These are phyloP conservation scores for Musca vetustissima DNA, from an alignment of 1,140 invertebrate genomes.

Conservation along the genomic window DNA sequence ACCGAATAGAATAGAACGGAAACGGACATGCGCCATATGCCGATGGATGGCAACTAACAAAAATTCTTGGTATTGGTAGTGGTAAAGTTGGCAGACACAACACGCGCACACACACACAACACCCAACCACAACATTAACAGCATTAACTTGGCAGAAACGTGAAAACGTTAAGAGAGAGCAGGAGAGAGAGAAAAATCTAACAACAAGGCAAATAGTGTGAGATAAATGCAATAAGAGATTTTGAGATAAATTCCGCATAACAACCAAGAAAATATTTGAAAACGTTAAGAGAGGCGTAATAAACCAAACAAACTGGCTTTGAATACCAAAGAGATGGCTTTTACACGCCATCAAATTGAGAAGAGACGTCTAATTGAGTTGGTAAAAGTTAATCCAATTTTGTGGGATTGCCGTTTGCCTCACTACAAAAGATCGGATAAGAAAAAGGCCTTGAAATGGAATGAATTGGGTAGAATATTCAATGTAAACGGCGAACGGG, in stretches of 20 bases:
- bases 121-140: slow-evolving; percentile 2
- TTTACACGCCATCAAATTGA: slow-evolving; percentile 53
- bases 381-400: slow-evolving; percentile 49
- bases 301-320: not conserved
- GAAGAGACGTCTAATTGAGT: slow-evolving; percentile 52
- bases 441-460: slow-evolving; percentile 52
- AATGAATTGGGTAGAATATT: slow-evolving; percentile 50
- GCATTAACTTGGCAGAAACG: not conserved
- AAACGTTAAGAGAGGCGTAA: not conserved
- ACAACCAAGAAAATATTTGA: not conserved
- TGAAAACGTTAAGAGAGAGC: slow-evolving; percentile 22
- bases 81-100: slow-evolving; percentile 1
- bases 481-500: slow-evolving; percentile 48
- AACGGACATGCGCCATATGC: slow-evolving; percentile 25
- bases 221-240: not conserved
- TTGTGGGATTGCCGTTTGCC: slow-evolving; percentile 52
- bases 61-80: slow-evolving; percentile 16
- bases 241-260: not conserved
- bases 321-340: slow-evolving; percentile 36
- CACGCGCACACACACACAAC: not conserved
- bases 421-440: slow-evolving; percentile 51
- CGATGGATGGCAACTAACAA: not conserved
- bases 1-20: not conserved
- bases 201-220: slow-evolving; percentile 1
- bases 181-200: not conserved